Conservation (phyloP, 2,888 invertebrate genomes). For the Oscheius sp. region DNA sequence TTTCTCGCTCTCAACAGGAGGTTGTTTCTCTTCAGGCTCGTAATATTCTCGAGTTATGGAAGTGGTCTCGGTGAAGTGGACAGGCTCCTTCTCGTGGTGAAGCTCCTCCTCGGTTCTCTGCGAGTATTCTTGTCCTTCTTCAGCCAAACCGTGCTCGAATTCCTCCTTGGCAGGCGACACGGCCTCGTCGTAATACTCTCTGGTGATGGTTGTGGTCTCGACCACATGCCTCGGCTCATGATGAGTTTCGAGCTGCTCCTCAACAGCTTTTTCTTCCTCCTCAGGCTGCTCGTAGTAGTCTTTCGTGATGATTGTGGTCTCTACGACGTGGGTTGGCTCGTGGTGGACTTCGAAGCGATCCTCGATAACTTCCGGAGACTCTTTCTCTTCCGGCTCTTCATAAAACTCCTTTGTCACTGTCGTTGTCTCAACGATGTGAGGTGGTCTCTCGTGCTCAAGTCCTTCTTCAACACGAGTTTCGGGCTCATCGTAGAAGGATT, state of each 20-base stretch:
- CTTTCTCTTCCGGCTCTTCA: constrained; percentile 13
- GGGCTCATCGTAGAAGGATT: neutral
- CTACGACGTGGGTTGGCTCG: constrained; percentile 23
- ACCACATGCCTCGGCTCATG: constrained; percentile 1
- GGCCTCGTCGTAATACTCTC: constrained; percentile 18
- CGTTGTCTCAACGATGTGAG: neutral
- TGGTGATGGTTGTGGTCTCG: constrained; percentile 28
- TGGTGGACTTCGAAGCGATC: neutral
- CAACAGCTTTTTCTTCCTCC: neutral
- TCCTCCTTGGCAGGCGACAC: constrained; percentile 5
- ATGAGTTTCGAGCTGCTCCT: constrained; percentile 3
- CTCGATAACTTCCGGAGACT: neutral
- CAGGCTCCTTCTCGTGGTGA: neutral
- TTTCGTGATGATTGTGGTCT: constrained; percentile 44
- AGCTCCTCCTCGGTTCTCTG: neutral
- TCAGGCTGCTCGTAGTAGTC: constrained; percentile 30
- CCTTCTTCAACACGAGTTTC: neutral
- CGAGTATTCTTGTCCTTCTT: neutral
- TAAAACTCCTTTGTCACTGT: neutral
- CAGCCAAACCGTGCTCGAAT: neutral
- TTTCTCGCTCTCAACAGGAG: neutral
- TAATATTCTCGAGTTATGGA: constrained; percentile 10
- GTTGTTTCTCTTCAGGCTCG: constrained; percentile 5
- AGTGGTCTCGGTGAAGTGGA: constrained; percentile 11
- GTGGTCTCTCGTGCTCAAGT: neutral